These are phyloP conservation scores for Channa maculata DNA, from an alignment of 2,113 vertebrate species.

Conservation along the genomic window DNA sequence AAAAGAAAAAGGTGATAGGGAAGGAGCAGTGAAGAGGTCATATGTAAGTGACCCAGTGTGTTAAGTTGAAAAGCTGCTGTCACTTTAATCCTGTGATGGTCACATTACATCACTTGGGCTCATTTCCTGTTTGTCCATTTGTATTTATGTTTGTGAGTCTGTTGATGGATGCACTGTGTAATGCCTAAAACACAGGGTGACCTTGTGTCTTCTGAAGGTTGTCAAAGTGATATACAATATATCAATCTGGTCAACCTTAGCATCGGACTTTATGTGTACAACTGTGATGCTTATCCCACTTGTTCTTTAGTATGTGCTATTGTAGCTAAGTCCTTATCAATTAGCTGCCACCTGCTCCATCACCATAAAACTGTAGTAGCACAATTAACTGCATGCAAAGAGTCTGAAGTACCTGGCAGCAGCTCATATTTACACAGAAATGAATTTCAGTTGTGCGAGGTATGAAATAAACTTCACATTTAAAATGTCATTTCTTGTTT, in stretches of 20 bases:
- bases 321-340: conserved; percentile 4
- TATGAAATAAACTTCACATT: conserved; percentile 8
- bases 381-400: conserved; percentile 12
- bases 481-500: conserved; percentile 2
- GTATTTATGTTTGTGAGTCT: conserved; percentile 29
- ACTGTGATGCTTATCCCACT: background rate
- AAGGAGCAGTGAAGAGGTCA: conserved; percentile 4
- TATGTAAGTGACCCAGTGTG: conserved; percentile 1
- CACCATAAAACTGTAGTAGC: conserved; percentile 9
- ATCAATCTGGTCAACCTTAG: conserved; percentile 23
- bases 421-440: background rate
- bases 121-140: conserved; percentile 26
- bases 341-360: conserved; percentile 26
- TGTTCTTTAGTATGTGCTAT: background rate
- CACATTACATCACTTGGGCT: conserved; percentile 41
- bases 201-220: conserved; percentile 24
- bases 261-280: background rate
- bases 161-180: conserved; percentile 12
- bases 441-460: conserved; percentile 13
- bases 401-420: conserved; percentile 7
- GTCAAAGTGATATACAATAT: conserved; percentile 46
- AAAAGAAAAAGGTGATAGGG: too few relatives aligned
- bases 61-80: conserved; percentile 34
- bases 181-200: conserved; percentile 10
- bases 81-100: conserved; percentile 40